Evolutionary conservation across 2,888 invertebrate genomes (phyloP), one percentile per base, ranked within the genome.

Genomic region (Hypomecis punctinalis): DNA sequence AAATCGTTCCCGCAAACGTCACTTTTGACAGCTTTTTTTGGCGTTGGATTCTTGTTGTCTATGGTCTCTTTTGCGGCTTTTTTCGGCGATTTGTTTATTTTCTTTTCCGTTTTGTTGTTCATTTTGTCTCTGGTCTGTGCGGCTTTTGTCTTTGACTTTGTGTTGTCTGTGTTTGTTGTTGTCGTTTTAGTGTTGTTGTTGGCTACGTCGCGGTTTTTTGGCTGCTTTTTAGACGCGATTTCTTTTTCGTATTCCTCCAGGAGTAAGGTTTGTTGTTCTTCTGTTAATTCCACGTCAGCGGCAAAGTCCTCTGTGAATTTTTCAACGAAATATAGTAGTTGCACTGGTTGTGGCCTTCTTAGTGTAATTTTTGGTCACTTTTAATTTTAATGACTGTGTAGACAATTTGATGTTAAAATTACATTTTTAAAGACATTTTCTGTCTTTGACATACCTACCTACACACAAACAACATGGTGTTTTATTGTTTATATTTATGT

Each of bases 201-300:
- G 13, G 83, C 67, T 13, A 83, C 61, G 69, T 92, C 91, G 0
- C 83, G 79, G 8, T 84, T 73, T 5, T 82, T 76, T 0, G 79
- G 78, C 51, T 85, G 80, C 73, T 93, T 93, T 69, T 93, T 92
- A 33, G 83, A 82, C 0, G 90, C 80, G 45, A 94, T 94, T 83
- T 96, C 96, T 65, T 91, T 94, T 81, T 96, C 96, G 81, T 96
- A 96, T 78, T 95, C 94, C 77, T 95, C 94, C 76, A 96, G 85
- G 59, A 96, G 89, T 75, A 95, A 86, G 5, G 91, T 95, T 81
- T 96, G 96, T 77, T 96, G 95, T 85, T 96, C 96, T 84, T 96
- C 96, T 5, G 96, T 94, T 60, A 96, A 85, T 84, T 96, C 95
- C 63, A 95, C 93, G 82, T 95, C 94, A 73, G 93, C 87, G 46